Base-by-base conservation (phyloP, 2,113 vertebrate species). In the Xiphorhynchus elegans region DNA sequence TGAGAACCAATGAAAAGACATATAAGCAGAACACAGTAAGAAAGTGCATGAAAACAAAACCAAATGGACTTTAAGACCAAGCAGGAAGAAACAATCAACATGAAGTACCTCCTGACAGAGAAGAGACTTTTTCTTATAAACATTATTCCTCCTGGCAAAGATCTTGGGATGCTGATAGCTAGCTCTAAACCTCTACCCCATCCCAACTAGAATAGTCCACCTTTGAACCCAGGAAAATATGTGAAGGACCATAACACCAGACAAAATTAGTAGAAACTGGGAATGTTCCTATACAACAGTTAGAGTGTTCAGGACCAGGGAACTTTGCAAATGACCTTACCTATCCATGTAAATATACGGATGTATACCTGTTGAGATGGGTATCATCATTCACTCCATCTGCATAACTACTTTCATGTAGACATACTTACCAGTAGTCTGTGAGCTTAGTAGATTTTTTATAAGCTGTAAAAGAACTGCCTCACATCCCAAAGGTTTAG, bases 301-400 rank as follows among this genome's bases (percentile, higher is more conserved):
- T 39, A 29, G 31, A 73, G 13, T 23, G 11, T 46, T 59, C 49
- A 58, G 35, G 16, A 17, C 59, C n/a, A 90, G 59, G 63, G 11
- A 89, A 64, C 60, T 60, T 35, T 10, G 21, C 64, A 74, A 59
- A 40, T 55, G 0, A 69, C 21, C 33, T 64, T 35, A 86, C 50
- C 25, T 40, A 46, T 19, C 16, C 5, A 17, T 26, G 23, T 35
- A 82, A 59, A 77, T 33, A 59, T 33, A 73, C 0, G 2, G 17
- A 69, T 18, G 7, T 33, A 28, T 13, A 81, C 37, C 31, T 76
- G 37, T 23, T 0, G 0, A 63, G 42, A 80, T 28, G n/a, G 17
- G 8, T 19, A 46, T 37, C 5, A 1, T 37, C 50, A 66, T 29
- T 69, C 16, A 21, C 14, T 60, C 50, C n/a, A 67, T 20, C 37